Percentiles rank a stretch among this genome's conserved stretches.
Evolutionary conservation across 1,140 invertebrate species (phyloP).

Genomic region (Oncopodura yosiiana): DNA sequence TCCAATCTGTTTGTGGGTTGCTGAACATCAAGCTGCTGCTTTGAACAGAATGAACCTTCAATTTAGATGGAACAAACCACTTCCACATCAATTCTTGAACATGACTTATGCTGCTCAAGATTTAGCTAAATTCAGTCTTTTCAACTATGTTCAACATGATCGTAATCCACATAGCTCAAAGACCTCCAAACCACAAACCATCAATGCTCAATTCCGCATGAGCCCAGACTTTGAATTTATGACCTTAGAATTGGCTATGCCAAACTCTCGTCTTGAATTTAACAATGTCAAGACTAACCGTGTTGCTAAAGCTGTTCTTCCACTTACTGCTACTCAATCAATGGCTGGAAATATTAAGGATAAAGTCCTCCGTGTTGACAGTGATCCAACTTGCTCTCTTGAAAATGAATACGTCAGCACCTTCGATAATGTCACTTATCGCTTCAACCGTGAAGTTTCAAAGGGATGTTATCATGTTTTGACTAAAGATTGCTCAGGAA

Average conservation of each 20-base stretch:
- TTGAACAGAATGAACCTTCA: slow-evolving; percentile 16
- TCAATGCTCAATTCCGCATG: slow-evolving; percentile 6
- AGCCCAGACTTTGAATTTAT: slow-evolving; percentile 27
- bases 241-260: slow-evolving; percentile 13
- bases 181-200: not conserved
- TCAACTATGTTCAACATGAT: slow-evolving; percentile 16
- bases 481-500: slow-evolving; percentile 27
- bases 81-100: slow-evolving; percentile 17
- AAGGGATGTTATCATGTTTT: slow-evolving; percentile 25
- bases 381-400: slow-evolving; percentile 18
- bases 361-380: slow-evolving; percentile 7
- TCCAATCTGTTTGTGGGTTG: slow-evolving; percentile 20
- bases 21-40: slow-evolving; percentile 27
- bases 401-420: slow-evolving; percentile 21
- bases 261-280: slow-evolving; percentile 10
- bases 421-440: slow-evolving; percentile 33
- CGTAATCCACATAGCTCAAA: slow-evolving; percentile 8
- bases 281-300: slow-evolving; percentile 17
- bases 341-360: slow-evolving; percentile 14
- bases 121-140: not conserved
- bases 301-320: slow-evolving; percentile 14
- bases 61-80: slow-evolving; percentile 5
- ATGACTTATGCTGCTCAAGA: slow-evolving; percentile 7
- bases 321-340: slow-evolving; percentile 24
- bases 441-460: slow-evolving; percentile 15